Evolutionary conservation across 2,113 vertebrate genomes (phyloP).

Genomic region (Leucopternis melanops): DNA sequence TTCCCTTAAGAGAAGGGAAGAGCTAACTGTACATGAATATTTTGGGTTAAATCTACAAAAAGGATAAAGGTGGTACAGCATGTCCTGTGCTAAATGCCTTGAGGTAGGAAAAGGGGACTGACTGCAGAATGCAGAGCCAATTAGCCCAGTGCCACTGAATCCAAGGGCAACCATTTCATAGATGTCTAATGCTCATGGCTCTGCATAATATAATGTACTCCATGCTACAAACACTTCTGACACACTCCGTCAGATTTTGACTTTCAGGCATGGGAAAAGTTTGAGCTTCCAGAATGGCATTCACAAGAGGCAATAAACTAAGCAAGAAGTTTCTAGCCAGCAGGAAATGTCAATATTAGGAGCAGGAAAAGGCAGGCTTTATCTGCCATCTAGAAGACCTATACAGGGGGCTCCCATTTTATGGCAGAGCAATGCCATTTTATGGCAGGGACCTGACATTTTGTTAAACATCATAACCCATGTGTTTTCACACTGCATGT

Average conservation of each 20-base stretch:
- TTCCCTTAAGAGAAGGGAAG: too few species aligned
- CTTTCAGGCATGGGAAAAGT: neutral
- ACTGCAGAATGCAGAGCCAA: neutral
- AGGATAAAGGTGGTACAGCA: too few species aligned
- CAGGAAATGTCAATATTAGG: neutral
- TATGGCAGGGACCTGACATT: neutral
- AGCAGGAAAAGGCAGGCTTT: neutral
- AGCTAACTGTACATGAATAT: too few species aligned
- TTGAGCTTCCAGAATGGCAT: neutral
- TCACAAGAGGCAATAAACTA: neutral
- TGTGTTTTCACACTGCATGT: too few species aligned
- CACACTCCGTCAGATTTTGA: neutral
- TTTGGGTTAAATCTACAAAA: too few species aligned
- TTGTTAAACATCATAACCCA: too few species aligned
- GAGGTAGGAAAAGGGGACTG: neutral
- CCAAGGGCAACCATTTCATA: neutral
- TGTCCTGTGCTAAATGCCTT: neutral
- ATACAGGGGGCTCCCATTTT: neutral
- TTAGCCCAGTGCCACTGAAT: neutral
- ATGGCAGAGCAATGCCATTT: too few species aligned
- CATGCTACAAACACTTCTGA: neutral
- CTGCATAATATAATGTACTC: neutral
- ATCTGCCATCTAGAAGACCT: neutral
- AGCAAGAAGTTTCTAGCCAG: neutral
- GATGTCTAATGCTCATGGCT: neutral